Evolutionary conservation across 2,113 vertebrate genomes (phyloP).

Genomic region (Poeciliopsis occidentalis): DNA sequence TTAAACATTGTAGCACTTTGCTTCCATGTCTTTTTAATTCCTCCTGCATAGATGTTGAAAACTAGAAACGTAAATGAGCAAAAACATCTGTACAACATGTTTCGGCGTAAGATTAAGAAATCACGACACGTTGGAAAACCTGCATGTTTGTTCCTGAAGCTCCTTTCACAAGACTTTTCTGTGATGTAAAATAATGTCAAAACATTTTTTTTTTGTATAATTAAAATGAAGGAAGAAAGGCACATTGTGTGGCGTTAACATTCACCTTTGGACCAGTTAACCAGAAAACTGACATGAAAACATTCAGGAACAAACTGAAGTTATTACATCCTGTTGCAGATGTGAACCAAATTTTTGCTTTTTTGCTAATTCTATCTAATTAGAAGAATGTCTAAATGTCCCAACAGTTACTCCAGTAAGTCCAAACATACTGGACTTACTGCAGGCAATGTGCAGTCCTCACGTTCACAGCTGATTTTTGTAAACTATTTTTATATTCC

Average conservation of each 20-base stretch:
- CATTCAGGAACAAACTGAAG: not conserved
- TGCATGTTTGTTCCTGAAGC: not conserved
- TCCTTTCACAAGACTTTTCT: not conserved
- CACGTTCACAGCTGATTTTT: not conserved
- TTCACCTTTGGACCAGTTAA: not conserved
- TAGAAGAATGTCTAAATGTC: not conserved
- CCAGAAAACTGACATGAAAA: not conserved
- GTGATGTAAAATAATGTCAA: not conserved
- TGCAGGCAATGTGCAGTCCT: conserved; percentile 5
- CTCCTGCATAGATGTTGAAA: not conserved
- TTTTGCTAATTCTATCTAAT: too few relatives aligned
- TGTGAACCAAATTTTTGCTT: not conserved
- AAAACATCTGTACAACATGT: not conserved
- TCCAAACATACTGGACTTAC: not conserved
- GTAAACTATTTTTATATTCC: not conserved
- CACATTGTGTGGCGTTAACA: not conserved
- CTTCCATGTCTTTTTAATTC: not conserved
- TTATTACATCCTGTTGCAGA: not conserved
- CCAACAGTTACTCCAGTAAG: not conserved
- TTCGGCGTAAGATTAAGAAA: not conserved
- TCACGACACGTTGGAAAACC: not conserved
- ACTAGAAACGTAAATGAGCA: not conserved
- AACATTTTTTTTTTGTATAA: not conserved
- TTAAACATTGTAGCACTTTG: too few relatives aligned
- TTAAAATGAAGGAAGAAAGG: conserved; percentile 14